Percentiles rank a stretch among this genome's conserved stretches.
Conservation (phyloP, 2,888 invertebrate species). For the Aspidiotus rigidus region DNA sequence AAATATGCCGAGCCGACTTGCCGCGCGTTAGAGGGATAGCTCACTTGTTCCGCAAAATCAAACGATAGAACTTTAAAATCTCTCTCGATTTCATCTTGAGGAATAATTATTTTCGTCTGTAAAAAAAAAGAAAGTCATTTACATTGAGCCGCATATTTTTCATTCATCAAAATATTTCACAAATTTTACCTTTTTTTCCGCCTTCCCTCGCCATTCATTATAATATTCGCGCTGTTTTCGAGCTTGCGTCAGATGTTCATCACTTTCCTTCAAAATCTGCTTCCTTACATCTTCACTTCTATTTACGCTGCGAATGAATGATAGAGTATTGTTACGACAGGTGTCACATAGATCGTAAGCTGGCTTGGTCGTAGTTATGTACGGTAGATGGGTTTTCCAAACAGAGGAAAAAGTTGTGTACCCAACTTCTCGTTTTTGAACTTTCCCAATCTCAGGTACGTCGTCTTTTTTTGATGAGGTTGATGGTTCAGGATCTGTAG, state of each 20-base stretch:
- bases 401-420: background rate
- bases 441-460: too few relatives aligned
- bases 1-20: conserved; percentile 5
- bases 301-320: background rate
- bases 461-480: too few relatives aligned
- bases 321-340: background rate
- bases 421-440: too few relatives aligned
- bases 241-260: background rate
- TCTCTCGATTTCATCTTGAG: background rate
- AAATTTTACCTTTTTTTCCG: too few relatives aligned
- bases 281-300: background rate
- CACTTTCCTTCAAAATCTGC: background rate
- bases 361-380: background rate
- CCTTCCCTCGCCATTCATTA: background rate
- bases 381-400: conserved; percentile 4
- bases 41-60: background rate
- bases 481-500: too few relatives aligned
- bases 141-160: too few relatives aligned
- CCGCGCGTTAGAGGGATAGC: background rate
- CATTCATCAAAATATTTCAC: background rate
- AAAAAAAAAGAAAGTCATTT: too few relatives aligned
- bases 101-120: too few relatives aligned
- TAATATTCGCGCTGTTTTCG: background rate
- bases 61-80: conserved; percentile 1
- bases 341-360: conserved; percentile 4